Evolutionary conservation across 2,113 vertebrate genomes (phyloP).

Genomic region (Hassar affinis): DNA sequence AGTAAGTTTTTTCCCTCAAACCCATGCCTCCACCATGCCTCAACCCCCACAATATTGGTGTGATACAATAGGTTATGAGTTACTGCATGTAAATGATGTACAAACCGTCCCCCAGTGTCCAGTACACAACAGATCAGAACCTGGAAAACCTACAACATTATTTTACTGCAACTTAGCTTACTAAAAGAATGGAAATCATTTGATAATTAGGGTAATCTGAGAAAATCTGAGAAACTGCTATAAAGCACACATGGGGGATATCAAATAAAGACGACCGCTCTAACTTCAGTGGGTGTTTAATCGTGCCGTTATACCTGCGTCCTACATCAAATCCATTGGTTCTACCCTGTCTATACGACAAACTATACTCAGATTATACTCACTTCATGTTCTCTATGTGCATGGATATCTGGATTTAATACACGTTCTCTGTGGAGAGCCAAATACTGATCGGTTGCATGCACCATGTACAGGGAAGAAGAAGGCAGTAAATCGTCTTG

Average conservation of each 20-base stretch:
- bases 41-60: not conserved
- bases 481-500: not conserved
- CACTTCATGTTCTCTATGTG: too few relatives aligned
- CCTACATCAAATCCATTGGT: not conserved
- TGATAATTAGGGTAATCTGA: not conserved
- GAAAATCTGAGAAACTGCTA: not conserved
- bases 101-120: not conserved
- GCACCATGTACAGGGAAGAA: not conserved
- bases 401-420: slow-evolving; percentile 10
- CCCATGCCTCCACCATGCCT: too few relatives aligned
- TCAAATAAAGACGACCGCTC: not conserved
- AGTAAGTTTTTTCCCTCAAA: not conserved
- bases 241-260: not conserved
- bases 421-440: not conserved
- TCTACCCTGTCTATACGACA: not conserved
- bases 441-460: not conserved
- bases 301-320: not conserved
- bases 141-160: not conserved
- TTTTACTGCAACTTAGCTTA: not conserved
- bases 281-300: not conserved
- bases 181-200: not conserved
- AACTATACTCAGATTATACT: not conserved
- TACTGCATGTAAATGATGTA: not conserved
- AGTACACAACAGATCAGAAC: not conserved
- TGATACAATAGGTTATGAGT: not conserved